Conservation (phyloP, 2,888 invertebrate species). For the Andrena dorsata region DNA sequence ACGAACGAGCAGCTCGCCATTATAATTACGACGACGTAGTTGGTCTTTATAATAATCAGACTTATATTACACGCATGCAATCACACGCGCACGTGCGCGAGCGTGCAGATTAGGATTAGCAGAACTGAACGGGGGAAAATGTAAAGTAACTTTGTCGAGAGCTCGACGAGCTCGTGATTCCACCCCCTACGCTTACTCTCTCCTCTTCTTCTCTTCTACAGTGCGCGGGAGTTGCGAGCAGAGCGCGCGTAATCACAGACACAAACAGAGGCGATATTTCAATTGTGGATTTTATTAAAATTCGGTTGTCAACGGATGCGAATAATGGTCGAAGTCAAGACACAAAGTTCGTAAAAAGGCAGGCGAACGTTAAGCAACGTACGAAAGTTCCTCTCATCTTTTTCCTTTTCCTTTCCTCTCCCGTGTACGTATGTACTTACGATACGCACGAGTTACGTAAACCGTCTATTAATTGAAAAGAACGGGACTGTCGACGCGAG, state of each 20-base stretch:
- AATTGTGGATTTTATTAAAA: slow-evolving; percentile 62
- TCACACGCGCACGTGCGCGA: slow-evolving; percentile 13
- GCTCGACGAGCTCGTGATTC: slow-evolving; percentile 16
- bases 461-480: slow-evolving; percentile 7
- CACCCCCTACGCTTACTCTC: not conserved
- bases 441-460: slow-evolving; percentile 6
- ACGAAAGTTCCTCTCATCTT: slow-evolving; percentile 3
- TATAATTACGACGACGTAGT: slow-evolving; percentile 46
- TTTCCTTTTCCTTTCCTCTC: not conserved
- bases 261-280: slow-evolving; percentile 44
- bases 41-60: slow-evolving; percentile 52
- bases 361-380: slow-evolving; percentile 45
- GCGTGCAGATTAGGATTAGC: not conserved
- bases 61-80: slow-evolving; percentile 49
- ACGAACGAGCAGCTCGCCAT: slow-evolving; percentile 23
- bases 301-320: slow-evolving; percentile 58
- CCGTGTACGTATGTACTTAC: not conserved
- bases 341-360: slow-evolving; percentile 52
- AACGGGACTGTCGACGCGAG: not conserved
- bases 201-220: not conserved
- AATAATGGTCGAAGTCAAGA: slow-evolving; percentile 44
- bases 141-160: slow-evolving; percentile 29
- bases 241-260: slow-evolving; percentile 29
- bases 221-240: slow-evolving; percentile 1
- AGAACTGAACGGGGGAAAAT: not conserved